phyloP scores from a whole-genome alignment of 2,888 invertebrate genomes.

The Amphimallon solstitiale region DNA sequence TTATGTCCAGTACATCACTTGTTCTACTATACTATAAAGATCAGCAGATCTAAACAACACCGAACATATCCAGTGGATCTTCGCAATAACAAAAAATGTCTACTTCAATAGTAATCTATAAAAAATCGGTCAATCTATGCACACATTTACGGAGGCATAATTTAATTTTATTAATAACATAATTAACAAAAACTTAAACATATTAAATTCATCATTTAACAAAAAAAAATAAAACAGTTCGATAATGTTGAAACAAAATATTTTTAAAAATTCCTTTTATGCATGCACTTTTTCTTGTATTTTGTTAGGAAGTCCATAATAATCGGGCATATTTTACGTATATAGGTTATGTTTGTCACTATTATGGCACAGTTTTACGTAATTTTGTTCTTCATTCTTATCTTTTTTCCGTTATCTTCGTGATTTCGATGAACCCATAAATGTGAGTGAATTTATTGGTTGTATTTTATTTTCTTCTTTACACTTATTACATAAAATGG shows the following conservation, averaged over 20 bases:
- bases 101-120: neutral
- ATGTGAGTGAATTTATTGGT: slow-evolving; percentile 1
- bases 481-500: slow-evolving; percentile 41
- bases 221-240: neutral
- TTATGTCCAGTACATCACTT: slow-evolving; percentile 23
- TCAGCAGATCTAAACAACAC: slow-evolving; percentile 29
- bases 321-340: slow-evolving; percentile 47
- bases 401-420: neutral
- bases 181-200: neutral
- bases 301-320: slow-evolving; percentile 10
- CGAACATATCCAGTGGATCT: slow-evolving; percentile 19
- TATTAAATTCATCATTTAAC: neutral
- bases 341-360: slow-evolving; percentile 49
- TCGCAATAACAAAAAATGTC: slow-evolving; percentile 12
- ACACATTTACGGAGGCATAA: slow-evolving; percentile 3
- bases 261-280: neutral
- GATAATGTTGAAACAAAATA: slow-evolving; percentile 6
- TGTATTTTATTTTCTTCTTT: slow-evolving; percentile 11
- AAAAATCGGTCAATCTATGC: slow-evolving; percentile 17
- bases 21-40: slow-evolving; percentile 21
- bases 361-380: slow-evolving; percentile 50
- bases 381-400: neutral
- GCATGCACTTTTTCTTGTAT: slow-evolving; percentile 10
- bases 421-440: neutral
- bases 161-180: slow-evolving; percentile 7